Conservation (phyloP, 2,888 invertebrate species). For the Zeuzera pyrina region DNA sequence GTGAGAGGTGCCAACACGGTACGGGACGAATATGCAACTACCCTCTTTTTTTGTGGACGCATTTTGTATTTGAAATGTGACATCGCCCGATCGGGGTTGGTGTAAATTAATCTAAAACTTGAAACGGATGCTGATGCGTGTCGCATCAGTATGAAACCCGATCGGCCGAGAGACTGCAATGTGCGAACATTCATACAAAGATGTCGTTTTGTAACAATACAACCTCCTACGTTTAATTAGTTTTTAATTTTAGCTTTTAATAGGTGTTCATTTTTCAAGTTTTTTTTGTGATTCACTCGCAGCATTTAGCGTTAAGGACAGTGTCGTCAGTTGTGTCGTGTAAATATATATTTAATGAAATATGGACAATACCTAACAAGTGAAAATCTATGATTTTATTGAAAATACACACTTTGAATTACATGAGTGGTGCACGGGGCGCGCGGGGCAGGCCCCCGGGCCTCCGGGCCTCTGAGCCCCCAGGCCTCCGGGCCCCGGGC, state of each 20-base stretch:
- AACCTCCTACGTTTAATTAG: conserved; percentile 48
- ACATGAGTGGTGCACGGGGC: conserved; percentile 48
- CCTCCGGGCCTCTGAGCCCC: conserved; percentile 7
- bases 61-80: no score
- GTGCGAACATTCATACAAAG: conserved; percentile 1
- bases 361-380: conserved; percentile 74
- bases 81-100: no score
- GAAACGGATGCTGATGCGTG: not conserved
- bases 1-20: no score
- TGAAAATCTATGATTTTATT: conserved; percentile 64
- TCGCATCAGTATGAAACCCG: not conserved
- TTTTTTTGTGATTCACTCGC: conserved; percentile 40
- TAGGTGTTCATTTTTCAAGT: conserved; percentile 65
- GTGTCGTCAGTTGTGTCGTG: conserved; percentile 25
- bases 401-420: conserved; percentile 69
- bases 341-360: conserved; percentile 65
- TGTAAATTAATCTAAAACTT: not conserved
- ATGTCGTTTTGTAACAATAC: conserved; percentile 22
- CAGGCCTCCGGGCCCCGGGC: conserved; percentile 1
- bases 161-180: conserved; percentile 6
- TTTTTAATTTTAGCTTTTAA: conserved; percentile 65
- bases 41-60: no score
- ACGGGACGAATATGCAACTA: no score
- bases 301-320: conserved; percentile 43
- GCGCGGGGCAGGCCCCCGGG: conserved; percentile 17